These are phyloP conservation scores for Rafetus swinhoei DNA, from an alignment of 2,113 vertebrate genomes.

Conservation along the genomic window DNA sequence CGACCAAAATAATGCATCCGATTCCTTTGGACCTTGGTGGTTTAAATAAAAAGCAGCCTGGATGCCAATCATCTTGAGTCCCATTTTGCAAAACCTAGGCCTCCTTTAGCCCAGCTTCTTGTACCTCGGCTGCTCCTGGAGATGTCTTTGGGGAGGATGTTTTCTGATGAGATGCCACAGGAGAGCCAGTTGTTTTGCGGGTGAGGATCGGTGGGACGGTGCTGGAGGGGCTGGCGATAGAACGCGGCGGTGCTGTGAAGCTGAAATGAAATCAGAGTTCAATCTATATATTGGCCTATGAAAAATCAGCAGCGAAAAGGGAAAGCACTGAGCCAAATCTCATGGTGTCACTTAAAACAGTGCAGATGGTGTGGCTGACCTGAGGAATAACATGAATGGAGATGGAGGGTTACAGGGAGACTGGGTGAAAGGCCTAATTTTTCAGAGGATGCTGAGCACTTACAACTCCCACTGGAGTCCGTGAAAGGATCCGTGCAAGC, in stretches of 20 bases:
- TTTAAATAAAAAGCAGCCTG: accelerated
- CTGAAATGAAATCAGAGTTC: constrained; percentile 33
- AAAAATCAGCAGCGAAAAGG: neutral
- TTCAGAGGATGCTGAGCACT: neutral
- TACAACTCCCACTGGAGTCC: neutral
- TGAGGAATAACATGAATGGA: neutral
- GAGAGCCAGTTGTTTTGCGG: neutral
- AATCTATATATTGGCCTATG: neutral
- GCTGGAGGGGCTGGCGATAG: accelerated
- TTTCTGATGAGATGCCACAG: neutral
- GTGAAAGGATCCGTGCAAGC: neutral
- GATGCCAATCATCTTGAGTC: neutral
- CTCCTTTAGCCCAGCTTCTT: neutral
- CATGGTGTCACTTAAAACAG: neutral
- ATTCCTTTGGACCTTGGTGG: accelerated
- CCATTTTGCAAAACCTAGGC: neutral
- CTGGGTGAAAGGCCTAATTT: neutral
- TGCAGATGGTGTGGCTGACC: neutral
- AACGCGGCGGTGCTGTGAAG: neutral
- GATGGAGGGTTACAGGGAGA: neutral
- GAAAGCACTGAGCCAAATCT: neutral
- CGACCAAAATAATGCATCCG: neutral
- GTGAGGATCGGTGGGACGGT: accelerated
- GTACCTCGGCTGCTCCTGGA: constrained; percentile 53
- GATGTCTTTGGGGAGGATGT: accelerated